These are phyloP conservation scores for Synergus itoensis DNA, from an alignment of 2,888 invertebrate genomes.

Conservation along the genomic window DNA sequence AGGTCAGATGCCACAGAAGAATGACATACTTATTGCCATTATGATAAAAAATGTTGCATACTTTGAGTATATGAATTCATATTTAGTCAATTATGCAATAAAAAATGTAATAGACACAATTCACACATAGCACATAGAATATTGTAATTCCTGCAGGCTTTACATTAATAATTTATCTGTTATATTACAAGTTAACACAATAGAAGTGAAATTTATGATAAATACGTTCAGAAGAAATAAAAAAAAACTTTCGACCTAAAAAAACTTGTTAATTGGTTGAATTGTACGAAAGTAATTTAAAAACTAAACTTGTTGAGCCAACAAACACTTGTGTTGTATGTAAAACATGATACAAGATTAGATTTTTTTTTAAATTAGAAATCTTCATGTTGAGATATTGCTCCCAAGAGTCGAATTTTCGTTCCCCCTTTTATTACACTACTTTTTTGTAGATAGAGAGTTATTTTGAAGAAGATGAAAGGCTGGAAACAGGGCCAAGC, in stretches of 20 bases:
- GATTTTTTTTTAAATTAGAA: not conserved
- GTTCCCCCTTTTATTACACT: constrained; percentile 6
- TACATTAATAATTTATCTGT: too few species aligned
- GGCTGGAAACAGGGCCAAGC: constrained; percentile 14
- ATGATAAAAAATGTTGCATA: not conserved
- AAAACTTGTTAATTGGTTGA: not conserved
- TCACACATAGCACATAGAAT: not conserved
- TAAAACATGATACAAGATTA: not conserved
- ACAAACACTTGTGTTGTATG: not conserved
- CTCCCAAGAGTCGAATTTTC: not conserved
- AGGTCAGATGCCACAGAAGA: not conserved
- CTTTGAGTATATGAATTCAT: not conserved
- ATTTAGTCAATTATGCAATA: not conserved
- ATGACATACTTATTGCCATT: not conserved
- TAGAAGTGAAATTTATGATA: too few species aligned
- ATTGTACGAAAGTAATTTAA: not conserved
- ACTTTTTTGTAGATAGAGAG: constrained; percentile 4
- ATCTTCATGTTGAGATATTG: not conserved
- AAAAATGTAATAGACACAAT: not conserved
- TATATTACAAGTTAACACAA: too few species aligned
- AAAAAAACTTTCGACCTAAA: too few species aligned
- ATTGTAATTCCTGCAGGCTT: not conserved
- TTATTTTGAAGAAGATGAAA: constrained; percentile 26
- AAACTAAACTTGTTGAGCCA: not conserved
- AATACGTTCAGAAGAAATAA: too few species aligned